These are phyloP conservation scores for Chionis minor DNA, from an alignment of 2,113 vertebrate genomes.

Conservation along the genomic window DNA sequence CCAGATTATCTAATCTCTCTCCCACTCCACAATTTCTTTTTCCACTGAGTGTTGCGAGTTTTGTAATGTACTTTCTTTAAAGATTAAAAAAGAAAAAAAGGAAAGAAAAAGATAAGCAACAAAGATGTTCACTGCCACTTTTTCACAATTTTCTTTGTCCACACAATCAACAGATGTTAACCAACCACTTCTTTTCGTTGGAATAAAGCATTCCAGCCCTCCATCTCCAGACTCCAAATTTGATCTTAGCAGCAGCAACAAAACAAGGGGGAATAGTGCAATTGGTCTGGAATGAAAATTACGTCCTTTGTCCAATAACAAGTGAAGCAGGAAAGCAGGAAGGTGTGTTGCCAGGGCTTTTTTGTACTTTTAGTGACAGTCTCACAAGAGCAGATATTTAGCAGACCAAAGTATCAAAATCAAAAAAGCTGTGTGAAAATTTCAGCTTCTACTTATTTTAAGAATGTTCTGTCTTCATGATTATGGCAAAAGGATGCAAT, in stretches of 20 bases:
- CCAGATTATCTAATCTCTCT: background rate
- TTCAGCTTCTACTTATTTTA: background rate
- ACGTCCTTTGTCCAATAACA: background rate
- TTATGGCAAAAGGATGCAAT: background rate
- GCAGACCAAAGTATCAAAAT: background rate
- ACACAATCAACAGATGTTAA: background rate
- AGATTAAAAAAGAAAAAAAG: background rate
- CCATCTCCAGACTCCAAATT: background rate
- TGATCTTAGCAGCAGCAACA: background rate
- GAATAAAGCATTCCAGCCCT: background rate
- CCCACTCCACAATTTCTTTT: background rate
- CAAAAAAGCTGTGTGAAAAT: conserved; percentile 3
- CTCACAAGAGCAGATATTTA: conserved; percentile 7
- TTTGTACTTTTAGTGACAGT: background rate
- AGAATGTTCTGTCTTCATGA: background rate
- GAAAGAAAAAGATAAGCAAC: background rate
- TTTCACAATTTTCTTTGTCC: background rate
- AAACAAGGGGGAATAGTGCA: background rate
- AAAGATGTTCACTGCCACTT: background rate
- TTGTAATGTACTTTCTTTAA: background rate
- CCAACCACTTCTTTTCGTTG: background rate
- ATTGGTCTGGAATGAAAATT: conserved; percentile 26
- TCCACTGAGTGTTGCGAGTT: background rate
- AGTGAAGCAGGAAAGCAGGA: conserved; percentile 29
- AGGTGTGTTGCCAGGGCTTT: background rate